Evolutionary conservation across 2,797 vertebrate species (phyloP), one percentile per base, ranked within the genome.

Genomic region (Xenentodon cancila): DNA sequence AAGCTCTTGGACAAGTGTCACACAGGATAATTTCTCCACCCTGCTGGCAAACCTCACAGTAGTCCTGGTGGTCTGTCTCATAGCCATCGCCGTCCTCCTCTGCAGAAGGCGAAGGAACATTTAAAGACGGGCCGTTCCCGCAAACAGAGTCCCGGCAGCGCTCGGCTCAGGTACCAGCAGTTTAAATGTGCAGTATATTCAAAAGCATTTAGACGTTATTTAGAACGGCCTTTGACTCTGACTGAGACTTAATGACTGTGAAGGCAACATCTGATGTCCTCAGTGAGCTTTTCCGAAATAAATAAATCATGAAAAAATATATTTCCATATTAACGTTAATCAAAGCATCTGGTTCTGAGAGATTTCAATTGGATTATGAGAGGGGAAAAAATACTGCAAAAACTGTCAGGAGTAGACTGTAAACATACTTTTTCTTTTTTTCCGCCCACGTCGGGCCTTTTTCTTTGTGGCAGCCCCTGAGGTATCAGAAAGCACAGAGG

Each of bases 21-120:
- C 97, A 99, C 75, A 99, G 91, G 88, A 99, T 99, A 83, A 99
- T 99, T 88, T 99, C 97, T 6, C 97, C 97, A 0, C 97, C 97
- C 88, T 99, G 97, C 88, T 98, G 97, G 91, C 97, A 99, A 77
- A 99, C 97, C 89, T 99, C 97, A 0, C 97, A 99, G 93, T 98
- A 99, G 89, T 99, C 97, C 92, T 99, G 97, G 88, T 99, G 97
- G 88, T 99, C 97, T 0, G 97, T 99, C 93, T 99, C 97, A 0
- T 99, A 99, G 3, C 97, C 97, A 0, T 99, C 97, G 0, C 97
- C 97, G 0, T 99, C 97, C 52, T 98, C 97, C 4, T 90, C 97
- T 97, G 87, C 27, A 82, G n/a, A 37, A 58, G 43, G 44, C 1
- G 21, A 34, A 44, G 7, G 3, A 46, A 7, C 58, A 30, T 32